A percentile compares a stretch with the other conserved stretches of the same genome.
Conservation (phyloP, 2,888 invertebrate species). For the Orthosia incerta region DNA sequence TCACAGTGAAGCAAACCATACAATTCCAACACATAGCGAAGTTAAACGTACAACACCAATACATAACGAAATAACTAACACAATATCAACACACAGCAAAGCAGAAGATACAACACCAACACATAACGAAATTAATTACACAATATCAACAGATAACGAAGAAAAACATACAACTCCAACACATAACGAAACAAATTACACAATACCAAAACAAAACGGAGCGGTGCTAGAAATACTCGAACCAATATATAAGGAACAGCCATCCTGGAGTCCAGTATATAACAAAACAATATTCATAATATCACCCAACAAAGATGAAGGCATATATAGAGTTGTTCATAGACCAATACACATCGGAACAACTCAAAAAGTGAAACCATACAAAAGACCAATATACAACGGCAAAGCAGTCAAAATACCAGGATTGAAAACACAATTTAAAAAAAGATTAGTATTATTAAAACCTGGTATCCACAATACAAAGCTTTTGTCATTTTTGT, state of each 20-base stretch:
- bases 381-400: too few relatives aligned
- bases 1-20: background rate
- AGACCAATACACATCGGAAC: background rate
- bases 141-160: background rate
- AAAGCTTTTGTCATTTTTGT: constrained; percentile 16
- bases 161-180: background rate
- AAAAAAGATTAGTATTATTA: too few relatives aligned
- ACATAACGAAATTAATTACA: background rate
- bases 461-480: background rate
- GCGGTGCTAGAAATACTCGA: background rate
- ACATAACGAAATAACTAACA: background rate
- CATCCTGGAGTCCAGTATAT: background rate
- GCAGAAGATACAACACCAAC: background rate
- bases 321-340: background rate
- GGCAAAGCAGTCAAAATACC: background rate
- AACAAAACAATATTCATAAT: background rate
- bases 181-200: background rate
- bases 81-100: background rate
- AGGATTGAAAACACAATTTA: background rate
- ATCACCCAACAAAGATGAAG: too few relatives aligned
- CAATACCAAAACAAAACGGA: background rate
- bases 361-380: background rate
- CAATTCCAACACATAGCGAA: background rate
- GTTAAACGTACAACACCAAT: background rate
- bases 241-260: background rate